Evolutionary conservation across 2,888 invertebrate genomes (phyloP), one percentile per base, ranked within the genome.

Genomic region (Mesochorus sp.): DNA sequence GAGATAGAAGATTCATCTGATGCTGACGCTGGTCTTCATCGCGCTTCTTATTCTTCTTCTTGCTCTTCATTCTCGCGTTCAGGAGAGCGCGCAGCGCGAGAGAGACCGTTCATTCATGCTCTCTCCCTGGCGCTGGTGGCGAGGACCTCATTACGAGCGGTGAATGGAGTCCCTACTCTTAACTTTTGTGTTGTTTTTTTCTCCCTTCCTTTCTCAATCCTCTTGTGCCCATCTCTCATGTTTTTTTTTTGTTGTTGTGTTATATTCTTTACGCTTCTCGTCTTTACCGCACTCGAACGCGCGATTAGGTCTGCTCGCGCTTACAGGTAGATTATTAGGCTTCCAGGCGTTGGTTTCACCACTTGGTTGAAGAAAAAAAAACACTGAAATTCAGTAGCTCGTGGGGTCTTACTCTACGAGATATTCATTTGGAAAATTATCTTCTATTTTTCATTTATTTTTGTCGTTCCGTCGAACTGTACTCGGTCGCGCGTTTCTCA

Each of bases 131-230:
- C 55, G 71, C 76, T 85, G 87, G 86, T 88, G 88, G 85, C 87
- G 89, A 88, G 88, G 89, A 89, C 89, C 89, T 89, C 88, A 89
- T 89, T 89, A 89, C 87, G 83, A 75, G 82, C 86, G 85, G 86
- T 89, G 86, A 88, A 89, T 89, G 89, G 89, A 85, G 49, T 77
- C 59, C 64, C 74, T 61, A 59, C 59, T 73, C 80, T 72, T 57
- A n/a, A n/a, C n/a, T n/a, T 70, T 53, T 59, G 53, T 75, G 26
- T 73, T 12, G 53, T 72, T 62, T 59, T 73, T 79, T 72, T 73
- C 79, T 78, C 70, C 64, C 61, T 67, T 61, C 24, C 21, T 24
- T 26, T 75, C 61, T 66, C 64, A n/a, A 53, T 24, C 44, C 49
- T 64, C n/a, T n/a, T n/a, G n/a, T n/a, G n/a, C n/a, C n/a, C n/a